Conservation (phyloP, 23 tunicate genomes). For the Phallusia fumigata region DNA sequence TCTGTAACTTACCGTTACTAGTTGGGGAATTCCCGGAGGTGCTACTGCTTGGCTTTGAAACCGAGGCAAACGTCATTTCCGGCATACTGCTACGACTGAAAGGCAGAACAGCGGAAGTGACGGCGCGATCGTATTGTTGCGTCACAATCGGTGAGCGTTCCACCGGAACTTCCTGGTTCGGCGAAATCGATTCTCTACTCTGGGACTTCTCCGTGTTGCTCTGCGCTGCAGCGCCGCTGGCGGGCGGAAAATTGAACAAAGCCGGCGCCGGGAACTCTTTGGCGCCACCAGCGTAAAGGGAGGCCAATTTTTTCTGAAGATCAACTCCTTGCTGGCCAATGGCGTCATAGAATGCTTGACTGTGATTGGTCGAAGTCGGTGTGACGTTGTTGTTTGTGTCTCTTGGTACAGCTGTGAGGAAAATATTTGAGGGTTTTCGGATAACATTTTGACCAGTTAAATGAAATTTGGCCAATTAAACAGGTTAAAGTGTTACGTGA, state of each 20-base stretch:
- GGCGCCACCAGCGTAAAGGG: not conserved
- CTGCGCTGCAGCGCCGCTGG: not conserved
- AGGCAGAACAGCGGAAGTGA: not conserved
- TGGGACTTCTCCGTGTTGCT: not conserved
- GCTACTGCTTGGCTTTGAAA: not conserved
- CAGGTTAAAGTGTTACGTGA: no score
- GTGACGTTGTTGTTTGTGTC: not conserved
- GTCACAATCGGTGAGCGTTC: not conserved
- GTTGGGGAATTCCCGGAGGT: not conserved
- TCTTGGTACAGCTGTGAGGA: not conserved
- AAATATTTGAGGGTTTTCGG: not conserved
- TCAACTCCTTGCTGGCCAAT: slow-evolving; percentile 5
- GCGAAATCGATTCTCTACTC: not conserved
- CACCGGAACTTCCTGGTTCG: not conserved
- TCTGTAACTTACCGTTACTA: slow-evolving; percentile 4
- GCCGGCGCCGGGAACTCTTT: slow-evolving; percentile 1
- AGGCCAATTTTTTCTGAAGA: slow-evolving; percentile 20
- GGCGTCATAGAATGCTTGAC: not conserved
- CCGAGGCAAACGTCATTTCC: slow-evolving; percentile 7
- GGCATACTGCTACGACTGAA: not conserved
- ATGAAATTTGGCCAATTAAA: no score
- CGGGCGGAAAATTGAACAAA: not conserved
- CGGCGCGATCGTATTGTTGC: not conserved
- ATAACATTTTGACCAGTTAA: no score
- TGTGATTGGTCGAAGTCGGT: not conserved